These are phyloP conservation scores for Pseudochirops corinnae DNA, from an alignment of 2,797 vertebrate species.

Conservation along the genomic window DNA sequence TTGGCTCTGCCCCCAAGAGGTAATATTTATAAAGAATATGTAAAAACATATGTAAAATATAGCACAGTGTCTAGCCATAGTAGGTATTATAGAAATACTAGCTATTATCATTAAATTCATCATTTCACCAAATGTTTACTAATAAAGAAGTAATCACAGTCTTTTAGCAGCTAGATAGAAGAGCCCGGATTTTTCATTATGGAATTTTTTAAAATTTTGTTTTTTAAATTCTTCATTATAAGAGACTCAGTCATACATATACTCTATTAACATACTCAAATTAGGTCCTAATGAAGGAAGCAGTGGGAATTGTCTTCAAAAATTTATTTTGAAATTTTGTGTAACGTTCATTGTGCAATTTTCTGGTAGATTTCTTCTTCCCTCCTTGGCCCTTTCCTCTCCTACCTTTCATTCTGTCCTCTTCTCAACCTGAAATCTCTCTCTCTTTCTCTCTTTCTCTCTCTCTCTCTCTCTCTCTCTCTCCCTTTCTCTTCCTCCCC, in stretches of 20 bases:
- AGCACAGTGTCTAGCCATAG: not conserved
- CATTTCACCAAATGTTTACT: not conserved
- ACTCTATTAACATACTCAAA: not conserved
- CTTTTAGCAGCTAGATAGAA: not conserved
- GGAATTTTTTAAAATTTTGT: not conserved
- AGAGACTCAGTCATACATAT: not conserved
- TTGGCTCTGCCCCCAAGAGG: too few species aligned
- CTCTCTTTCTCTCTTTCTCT: too few species aligned
- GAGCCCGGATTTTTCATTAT: not conserved
- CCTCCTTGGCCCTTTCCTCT: not conserved
- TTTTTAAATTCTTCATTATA: not conserved
- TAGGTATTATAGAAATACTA: not conserved
- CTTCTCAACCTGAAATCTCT: not conserved
- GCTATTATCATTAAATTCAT: not conserved
- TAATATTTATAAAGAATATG: not conserved
- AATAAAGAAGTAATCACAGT: not conserved
- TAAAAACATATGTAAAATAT: not conserved
- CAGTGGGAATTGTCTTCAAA: rapidly evolving
- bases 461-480: not conserved
- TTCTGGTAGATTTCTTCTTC: not conserved
- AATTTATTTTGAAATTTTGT: not conserved
- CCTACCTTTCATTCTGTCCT: not conserved
- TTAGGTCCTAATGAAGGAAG: not conserved
- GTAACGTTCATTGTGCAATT: not conserved
- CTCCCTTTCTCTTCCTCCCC: too few species aligned